Evolutionary conservation across 2,113 vertebrate species (phyloP), one percentile per base, ranked within the genome.

Genomic region (Aix galericulata): DNA sequence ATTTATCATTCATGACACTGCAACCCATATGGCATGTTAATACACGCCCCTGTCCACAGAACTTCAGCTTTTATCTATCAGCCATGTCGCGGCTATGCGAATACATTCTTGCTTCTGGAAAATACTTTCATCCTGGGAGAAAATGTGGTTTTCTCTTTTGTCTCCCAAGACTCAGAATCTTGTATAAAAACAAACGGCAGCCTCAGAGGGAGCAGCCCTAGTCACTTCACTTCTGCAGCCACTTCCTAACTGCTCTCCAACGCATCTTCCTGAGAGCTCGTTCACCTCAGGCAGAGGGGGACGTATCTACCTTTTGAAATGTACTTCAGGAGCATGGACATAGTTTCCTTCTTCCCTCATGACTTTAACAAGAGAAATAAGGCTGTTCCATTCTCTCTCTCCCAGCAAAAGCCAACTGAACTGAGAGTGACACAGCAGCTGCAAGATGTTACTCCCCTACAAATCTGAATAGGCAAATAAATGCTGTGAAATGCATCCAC

Each of bases 401-500:
- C 34, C n/a, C 50, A 72, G 83, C 5, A 29, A 64, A 90, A 93
- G 31, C 36, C 32, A 87, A 22, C 20, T 81, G 29, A 87, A 71
- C 20, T 14, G 14, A 20, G 63, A 92, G 38, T 50, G 36, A 79
- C 55, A 91, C 10, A 48, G 17, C 26, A 79, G 21, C 0, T 72
- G 17, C 32, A 89, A 86, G 38, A 64, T 13, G 12, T 11, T 4
- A 6, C 27, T 21, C 26, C 93, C 66, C 63, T 69, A 53, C 50
- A 82, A 66, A n/a, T 71, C 67, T 40, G 80, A 58, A 81, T 17
- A 90, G 86, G 80, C 79, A 93, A 90, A 84, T 56, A 86, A 81
- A 83, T 31, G 13, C 32, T 68, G 22, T 63, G 73, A 89, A 89
- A 81, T n/a, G 32, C 12, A 34, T 20, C 31, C 0, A 0, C 25